Evolutionary conservation across 2,888 invertebrate genomes (phyloP).

Genomic region (Alloscopus bannaensis): DNA sequence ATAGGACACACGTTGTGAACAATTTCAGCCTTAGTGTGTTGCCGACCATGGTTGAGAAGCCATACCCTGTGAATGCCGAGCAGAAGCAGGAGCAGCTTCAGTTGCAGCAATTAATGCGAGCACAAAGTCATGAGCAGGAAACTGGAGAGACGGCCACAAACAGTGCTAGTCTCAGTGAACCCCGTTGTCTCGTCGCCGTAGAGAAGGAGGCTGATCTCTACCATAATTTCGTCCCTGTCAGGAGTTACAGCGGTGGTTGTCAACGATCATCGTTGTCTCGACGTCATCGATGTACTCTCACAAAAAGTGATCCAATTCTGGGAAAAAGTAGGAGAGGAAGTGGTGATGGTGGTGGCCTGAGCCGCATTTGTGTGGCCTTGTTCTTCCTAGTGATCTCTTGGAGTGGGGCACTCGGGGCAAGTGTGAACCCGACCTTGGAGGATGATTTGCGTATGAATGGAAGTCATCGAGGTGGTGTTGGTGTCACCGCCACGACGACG

Average conservation of each 20-base stretch:
- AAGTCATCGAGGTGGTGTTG: background rate
- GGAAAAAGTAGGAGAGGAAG: constrained; percentile 19
- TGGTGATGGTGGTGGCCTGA: constrained; percentile 19
- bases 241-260: constrained; percentile 13
- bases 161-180: too few species aligned
- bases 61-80: constrained; percentile 5
- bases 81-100: too few species aligned
- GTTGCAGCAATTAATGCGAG: constrained; percentile 17
- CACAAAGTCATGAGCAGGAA: constrained; percentile 16
- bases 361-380: constrained; percentile 30
- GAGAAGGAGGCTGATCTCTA: constrained; percentile 1
- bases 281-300: too few species aligned
- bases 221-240: constrained; percentile 10
- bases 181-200: constrained; percentile 11
- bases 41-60: constrained; percentile 59
- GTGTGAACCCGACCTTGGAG: constrained; percentile 49
- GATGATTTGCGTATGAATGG: constrained; percentile 51
- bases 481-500: background rate
- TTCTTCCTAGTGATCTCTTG: constrained; percentile 45
- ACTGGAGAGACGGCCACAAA: constrained; percentile 1
- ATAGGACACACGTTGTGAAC: constrained; percentile 19
- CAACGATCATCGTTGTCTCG: background rate
- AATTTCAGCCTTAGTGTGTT: constrained; percentile 39
- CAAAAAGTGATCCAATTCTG: constrained; percentile 40
- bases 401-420: constrained; percentile 37